Evolutionary conservation across 2,797 vertebrate species (phyloP), one percentile per base, ranked within the genome.

Genomic region (Peromyscus attwateri): DNA sequence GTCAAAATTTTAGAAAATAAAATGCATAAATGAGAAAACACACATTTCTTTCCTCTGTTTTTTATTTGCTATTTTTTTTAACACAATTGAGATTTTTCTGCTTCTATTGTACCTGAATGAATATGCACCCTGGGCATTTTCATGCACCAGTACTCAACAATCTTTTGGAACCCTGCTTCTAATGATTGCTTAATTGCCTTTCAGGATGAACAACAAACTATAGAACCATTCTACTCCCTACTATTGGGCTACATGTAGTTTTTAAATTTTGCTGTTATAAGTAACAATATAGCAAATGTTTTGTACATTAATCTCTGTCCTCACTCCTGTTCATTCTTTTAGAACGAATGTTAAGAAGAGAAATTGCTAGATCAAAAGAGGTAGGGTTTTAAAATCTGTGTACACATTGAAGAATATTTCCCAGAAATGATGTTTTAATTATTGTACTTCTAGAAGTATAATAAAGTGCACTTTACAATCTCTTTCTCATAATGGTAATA

Each of bases 251-350:
- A 62, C 19, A 3, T 21, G 60, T 76, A 75, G 55, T 68, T 95
- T 87, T 89, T 2, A 80, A 82, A 62, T 55, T 92, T 91, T 83
- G 57, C 91, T 92, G 37, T 93, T 96, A 80, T 60, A 91, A 83
- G 66, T 89, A 92, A 96, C 70, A 96, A 96, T 87, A 70, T 46
- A 80, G 76, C 49, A 40, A 91, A 95, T 31, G 43, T 92, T 92
- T 40, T 92, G 70, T 84, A 34, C 89, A 96, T 96, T 97, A 89
- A 96, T 97, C 91, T 94, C 64, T 97, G 64, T 92, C 89, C 57
- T 37, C 13, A 16, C 27, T 94, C 40, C 12, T 77, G 43, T 68
- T 83, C 55, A 80, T 95, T 95, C 49, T 66, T 83, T 79, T 88
- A 84, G 73, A 92, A 95, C 11, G n/a, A 37, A 62, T 87, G 27